Evolutionary conservation across 2,797 vertebrate species (phyloP), one percentile per base, ranked within the genome.

Genomic region (Aldrovandia affinis): DNA sequence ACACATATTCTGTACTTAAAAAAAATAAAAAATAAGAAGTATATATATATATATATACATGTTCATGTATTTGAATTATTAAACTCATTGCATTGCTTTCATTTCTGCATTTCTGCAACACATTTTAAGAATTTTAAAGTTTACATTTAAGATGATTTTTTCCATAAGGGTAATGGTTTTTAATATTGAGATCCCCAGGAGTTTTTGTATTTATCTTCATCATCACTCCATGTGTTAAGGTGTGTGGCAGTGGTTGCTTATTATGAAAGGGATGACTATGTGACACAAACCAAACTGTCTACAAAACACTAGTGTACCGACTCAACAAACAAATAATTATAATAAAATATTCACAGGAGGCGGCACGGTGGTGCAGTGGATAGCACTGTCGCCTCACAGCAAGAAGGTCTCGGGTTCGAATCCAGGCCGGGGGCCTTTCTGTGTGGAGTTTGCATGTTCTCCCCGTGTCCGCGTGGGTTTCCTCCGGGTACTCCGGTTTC

Each of bases 221-320:
- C 28, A 68, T 52, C 70, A 54, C 70, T 73, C 33, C 28, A 47
- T 70, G 61, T 63, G 22, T 57, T 22, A 63, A 28, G 59, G 33
- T 61, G 55, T 39, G 20, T 77, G 36, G 47, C 73, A 44, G 33
- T 42, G 55, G 20, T 33, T 70, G 54, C 50, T 39, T 59, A 47
- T 44, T 63, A 28, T 83, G 44, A 79, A 39, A 5, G 20, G 30
- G 77, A 50, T 75, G 77, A 81, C 80, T 59, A 50, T 30, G 52
- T 52, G 44, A 39, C 39, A 65, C 44, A 77, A 63, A 50, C 44
- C 78, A 83, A n/a, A n/a, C n/a, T n/a, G 59, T 25, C 30, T 39
- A 83, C 55, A 78, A 54, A 85, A 54, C 73, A 78, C 73, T 78
- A 82, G n/a, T 85, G 54, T 36, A 81, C 47, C 14, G 36, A 57